Conservation (phyloP, 2,113 vertebrate genomes). For the Anser cygnoides region DNA sequence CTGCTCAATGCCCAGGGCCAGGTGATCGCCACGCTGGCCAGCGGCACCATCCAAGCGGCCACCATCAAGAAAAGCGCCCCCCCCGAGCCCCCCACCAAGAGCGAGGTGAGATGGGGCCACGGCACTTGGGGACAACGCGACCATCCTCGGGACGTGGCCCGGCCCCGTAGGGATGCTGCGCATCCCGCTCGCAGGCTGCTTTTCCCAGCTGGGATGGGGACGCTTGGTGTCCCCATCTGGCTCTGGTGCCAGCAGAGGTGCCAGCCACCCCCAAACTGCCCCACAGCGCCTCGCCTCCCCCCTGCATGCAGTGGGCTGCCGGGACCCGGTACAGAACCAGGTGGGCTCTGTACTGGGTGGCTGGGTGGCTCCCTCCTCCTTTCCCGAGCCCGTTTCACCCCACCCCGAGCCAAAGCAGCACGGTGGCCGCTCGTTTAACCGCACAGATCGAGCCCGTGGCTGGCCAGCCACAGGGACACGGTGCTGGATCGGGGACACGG, state of each 20-base stretch:
- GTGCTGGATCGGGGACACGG: neutral
- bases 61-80: conserved; percentile 79
- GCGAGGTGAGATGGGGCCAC: conserved; percentile 63
- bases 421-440: accelerated
- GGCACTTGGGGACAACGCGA: neutral
- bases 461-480: too few species aligned
- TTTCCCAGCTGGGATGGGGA: neutral
- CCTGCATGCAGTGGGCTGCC: accelerated
- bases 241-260: neutral
- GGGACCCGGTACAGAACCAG: too few species aligned
- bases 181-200: neutral
- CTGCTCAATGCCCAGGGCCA: conserved; percentile 93
- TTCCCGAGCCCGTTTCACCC: neutral
- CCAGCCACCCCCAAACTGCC: neutral
- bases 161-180: neutral
- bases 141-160: neutral
- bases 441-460: neutral
- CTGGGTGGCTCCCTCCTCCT: neutral
- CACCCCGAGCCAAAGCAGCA: accelerated
- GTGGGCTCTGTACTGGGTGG: too few species aligned
- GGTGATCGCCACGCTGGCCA: conserved; percentile 90
- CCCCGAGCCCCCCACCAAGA: conserved; percentile 80
- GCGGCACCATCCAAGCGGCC: conserved; percentile 78
- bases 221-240: neutral
- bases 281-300: too few species aligned